Percentiles rank a stretch among this genome's conserved stretches.
These are phyloP conservation scores for Pteria penguin DNA, from an alignment of 2,888 invertebrate species.

Conservation along the genomic window DNA sequence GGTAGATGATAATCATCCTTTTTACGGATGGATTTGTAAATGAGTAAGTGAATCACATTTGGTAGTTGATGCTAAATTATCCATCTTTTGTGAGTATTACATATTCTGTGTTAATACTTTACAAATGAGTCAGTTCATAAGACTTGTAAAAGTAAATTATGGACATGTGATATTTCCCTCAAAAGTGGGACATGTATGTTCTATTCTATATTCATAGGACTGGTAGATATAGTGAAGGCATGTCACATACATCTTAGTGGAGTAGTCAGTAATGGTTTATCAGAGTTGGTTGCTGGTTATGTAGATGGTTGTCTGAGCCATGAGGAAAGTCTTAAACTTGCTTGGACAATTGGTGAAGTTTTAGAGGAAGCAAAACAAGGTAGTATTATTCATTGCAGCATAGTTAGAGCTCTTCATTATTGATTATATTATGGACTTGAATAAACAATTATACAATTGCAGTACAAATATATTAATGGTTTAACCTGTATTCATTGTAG, in stretches of 20 bases:
- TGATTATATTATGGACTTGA: too few relatives aligned
- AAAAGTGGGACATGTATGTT: too few relatives aligned
- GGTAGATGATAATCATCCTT: too few relatives aligned
- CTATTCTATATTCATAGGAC: conserved; percentile 16
- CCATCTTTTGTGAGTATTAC: background rate
- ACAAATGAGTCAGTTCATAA: background rate
- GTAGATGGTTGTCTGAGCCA: conserved; percentile 55
- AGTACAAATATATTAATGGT: too few relatives aligned
- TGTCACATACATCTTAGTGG: conserved; percentile 37
- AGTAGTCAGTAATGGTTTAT: conserved; percentile 55
- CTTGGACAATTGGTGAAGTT: conserved; percentile 45
- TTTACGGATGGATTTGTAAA: too few relatives aligned
- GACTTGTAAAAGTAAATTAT: too few relatives aligned
- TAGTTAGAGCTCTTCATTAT: too few relatives aligned
- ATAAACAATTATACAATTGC: too few relatives aligned
- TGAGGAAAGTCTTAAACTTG: conserved; percentile 54
- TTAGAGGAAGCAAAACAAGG: conserved; percentile 45
- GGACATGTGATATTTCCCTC: too few relatives aligned
- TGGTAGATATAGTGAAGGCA: conserved; percentile 46
- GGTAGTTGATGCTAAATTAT: background rate
- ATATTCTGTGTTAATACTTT: background rate
- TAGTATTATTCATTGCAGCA: too few relatives aligned
- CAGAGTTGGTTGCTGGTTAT: conserved; percentile 60
- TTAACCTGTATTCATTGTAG: too few relatives aligned
- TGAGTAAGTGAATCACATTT: too few relatives aligned